Evolutionary conservation across 1,140 invertebrate species (phyloP), one percentile per base, ranked within the genome.

Genomic region (Pseudoatta argentina): DNA sequence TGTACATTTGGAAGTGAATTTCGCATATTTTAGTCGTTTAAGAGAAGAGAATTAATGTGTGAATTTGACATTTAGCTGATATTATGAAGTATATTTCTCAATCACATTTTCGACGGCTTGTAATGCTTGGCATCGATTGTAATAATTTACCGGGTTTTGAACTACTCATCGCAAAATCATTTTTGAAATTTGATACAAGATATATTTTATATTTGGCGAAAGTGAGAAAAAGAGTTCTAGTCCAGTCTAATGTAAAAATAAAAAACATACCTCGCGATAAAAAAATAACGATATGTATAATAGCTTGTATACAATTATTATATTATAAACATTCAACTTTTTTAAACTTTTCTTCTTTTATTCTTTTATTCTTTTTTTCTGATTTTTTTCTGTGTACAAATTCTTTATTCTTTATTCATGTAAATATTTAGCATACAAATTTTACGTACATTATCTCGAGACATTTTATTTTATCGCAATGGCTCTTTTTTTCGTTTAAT

Each of bases 121-220:
- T 21, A 21, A 21, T 21, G 21, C 21, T 21, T 21, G 21, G 34
- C 34, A 18, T 24, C 27, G 55, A 73, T 18, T 48, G 14, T 75
- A 34, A 83, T 39, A 61, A 21, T 73, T 57, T 39, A 24, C 44
- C 21, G n/a, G 39, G 14, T 71, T 81, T 71, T 27, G 4, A 39
- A 57, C 5, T 57, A 18, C 12, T 81, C 51, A 14, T 8, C 53
- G 51, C 30, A 81, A 81, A 81, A 71, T 6, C 39, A 44, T 44
- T 44, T 44, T 44, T 44, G 39, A 8, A 44, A 44, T 0, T 44
- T 44, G 39, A 44, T 12, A 12, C 39, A 44, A 10, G 39, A 44
- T 44, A 44, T 44, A 44, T 44, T 44, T 44, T 10, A 10, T 44
- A 44, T 44, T 10, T 44, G 1, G 2, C 39, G 39, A 44, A 44